phyloP scores from a whole-genome alignment of 1,140 invertebrate genomes.

The Conus betulinus region DNA sequence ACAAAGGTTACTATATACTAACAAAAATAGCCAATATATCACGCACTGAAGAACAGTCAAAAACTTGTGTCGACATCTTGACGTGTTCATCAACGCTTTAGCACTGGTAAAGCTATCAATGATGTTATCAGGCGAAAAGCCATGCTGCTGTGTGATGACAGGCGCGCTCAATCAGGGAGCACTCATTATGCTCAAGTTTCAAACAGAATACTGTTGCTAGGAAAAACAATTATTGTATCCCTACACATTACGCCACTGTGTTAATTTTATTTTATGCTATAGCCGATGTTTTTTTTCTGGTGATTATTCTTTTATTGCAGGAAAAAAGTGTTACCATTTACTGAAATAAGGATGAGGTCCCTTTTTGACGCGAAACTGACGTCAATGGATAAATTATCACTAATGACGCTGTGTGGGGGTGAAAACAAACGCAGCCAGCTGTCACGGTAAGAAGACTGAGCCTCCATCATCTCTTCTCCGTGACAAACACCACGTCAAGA shows the following conservation, averaged over 20 bases:
- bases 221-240: background rate
- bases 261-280: too few species aligned
- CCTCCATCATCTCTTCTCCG: background rate
- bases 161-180: background rate
- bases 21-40: background rate
- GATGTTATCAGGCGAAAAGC: background rate
- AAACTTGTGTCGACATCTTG: background rate
- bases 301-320: too few species aligned
- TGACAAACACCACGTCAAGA: background rate
- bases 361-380: slow-evolving; percentile 23
- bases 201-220: background rate
- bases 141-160: background rate
- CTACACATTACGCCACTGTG: too few species aligned
- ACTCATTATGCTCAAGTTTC: background rate
- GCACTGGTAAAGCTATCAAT: background rate
- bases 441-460: slow-evolving; percentile 9
- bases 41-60: background rate
- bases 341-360: background rate
- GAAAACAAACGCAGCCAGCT: slow-evolving; percentile 15
- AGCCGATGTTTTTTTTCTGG: too few species aligned
- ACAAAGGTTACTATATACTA: too few species aligned
- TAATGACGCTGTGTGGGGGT: slow-evolving; percentile 13
- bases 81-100: background rate
- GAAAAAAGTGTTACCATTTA: too few species aligned
- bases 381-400: slow-evolving; percentile 33